A percentile compares a stretch with the other conserved stretches of the same genome.
phyloP scores from a whole-genome alignment of 2,888 invertebrate species.

The Himalopsyche kuldschensis region DNA sequence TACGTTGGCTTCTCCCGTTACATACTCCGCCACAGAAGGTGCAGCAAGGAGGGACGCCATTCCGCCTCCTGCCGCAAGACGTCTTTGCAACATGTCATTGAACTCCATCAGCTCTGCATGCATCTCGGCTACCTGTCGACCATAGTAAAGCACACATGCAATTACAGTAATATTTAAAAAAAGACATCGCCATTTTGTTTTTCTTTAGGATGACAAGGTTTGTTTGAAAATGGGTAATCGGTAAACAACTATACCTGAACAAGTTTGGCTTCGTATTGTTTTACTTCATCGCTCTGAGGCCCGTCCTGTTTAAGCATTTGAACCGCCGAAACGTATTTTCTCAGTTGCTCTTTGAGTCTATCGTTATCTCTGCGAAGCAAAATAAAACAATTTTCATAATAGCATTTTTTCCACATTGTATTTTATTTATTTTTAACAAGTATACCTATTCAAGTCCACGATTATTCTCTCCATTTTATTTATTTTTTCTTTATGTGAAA shows the following conservation, averaged over 20 bases:
- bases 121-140: constrained; percentile 83
- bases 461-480: constrained; percentile 59
- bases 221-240: too few species aligned
- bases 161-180: not conserved
- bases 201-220: too few species aligned
- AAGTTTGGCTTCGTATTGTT: constrained; percentile 81
- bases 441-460: constrained; percentile 66
- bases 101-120: constrained; percentile 93
- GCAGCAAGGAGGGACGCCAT: constrained; percentile 48
- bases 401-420: not conserved
- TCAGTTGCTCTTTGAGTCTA: constrained; percentile 78
- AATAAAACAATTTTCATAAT: not conserved
- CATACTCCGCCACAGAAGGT: constrained; percentile 40
- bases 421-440: not conserved
- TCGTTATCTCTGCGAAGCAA: constrained; percentile 71
- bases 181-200: too few species aligned
- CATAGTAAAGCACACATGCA: not conserved
- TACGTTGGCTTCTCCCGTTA: constrained; percentile 56
- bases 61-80: constrained; percentile 58
- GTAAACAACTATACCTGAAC: constrained; percentile 66
- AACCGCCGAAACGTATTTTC: constrained; percentile 86
- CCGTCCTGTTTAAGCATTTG: constrained; percentile 72
- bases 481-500: constrained; percentile 54
- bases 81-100: constrained; percentile 77
- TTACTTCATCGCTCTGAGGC: constrained; percentile 66